Evolutionary conservation across 2,888 invertebrate species (phyloP).

Genomic region (Hartigia nigra): DNA sequence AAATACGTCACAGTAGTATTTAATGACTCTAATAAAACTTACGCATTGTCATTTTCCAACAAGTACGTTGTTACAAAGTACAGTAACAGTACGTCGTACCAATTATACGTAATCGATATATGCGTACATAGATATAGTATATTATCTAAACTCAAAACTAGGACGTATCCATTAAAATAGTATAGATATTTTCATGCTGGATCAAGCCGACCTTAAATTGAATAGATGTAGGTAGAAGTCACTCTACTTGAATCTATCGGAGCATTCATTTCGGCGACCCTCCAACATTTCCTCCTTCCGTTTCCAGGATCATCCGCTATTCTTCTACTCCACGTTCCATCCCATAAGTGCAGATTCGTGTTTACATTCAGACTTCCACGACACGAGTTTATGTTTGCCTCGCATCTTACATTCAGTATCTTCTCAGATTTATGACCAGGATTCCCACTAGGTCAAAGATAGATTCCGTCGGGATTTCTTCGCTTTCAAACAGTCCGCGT

Average conservation of each 20-base stretch:
- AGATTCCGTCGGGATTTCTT: neutral
- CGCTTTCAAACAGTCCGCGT: neutral
- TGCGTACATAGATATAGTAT: neutral
- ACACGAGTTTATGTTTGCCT: conserved; percentile 20
- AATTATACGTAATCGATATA: neutral
- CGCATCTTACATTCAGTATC: conserved; percentile 14
- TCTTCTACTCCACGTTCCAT: conserved; percentile 10
- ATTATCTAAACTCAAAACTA: neutral
- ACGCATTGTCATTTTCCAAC: neutral
- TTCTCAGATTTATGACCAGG: conserved; percentile 22
- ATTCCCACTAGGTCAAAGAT: conserved; percentile 25
- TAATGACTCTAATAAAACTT: neutral
- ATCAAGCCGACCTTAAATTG: neutral
- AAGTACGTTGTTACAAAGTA: neutral
- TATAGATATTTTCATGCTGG: neutral
- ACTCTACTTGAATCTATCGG: neutral
- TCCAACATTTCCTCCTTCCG: conserved; percentile 20
- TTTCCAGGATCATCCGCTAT: conserved; percentile 21
- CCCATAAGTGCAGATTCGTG: conserved; percentile 51
- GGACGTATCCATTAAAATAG: neutral
- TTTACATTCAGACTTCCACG: conserved; percentile 41
- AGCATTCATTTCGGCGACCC: conserved; percentile 11
- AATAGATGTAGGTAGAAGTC: neutral
- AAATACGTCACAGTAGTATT: no score
- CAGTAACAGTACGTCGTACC: neutral